A percentile compares a stretch with the other conserved stretches of the same genome.
Conservation (phyloP, 2,113 vertebrate genomes). For the Vombatus ursinus region DNA sequence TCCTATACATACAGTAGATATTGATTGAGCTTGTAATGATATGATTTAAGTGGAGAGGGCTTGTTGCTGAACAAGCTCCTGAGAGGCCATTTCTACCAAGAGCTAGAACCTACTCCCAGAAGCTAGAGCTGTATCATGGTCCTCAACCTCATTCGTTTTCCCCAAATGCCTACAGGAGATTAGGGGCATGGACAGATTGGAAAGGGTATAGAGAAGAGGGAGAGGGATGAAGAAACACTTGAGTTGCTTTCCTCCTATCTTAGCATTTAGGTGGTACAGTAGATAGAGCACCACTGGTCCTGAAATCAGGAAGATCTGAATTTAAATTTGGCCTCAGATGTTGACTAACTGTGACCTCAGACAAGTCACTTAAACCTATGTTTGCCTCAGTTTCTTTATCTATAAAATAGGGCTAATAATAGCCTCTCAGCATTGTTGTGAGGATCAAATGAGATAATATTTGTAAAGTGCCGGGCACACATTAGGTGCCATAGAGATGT, state of each 20-base stretch:
- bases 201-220: not conserved
- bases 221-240: slow-evolving; percentile 4
- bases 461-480: not conserved
- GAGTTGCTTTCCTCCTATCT: not conserved
- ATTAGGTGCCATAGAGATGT: not conserved
- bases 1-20: not conserved
- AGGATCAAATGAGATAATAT: not conserved
- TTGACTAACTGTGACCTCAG: not conserved
- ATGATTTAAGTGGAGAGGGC: not conserved
- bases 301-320: not conserved
- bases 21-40: not conserved
- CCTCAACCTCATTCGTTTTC: not conserved
- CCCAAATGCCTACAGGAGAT: not conserved
- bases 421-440: not conserved
- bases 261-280: not conserved
- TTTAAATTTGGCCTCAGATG: not conserved
- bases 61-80: not conserved
- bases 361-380: not conserved
- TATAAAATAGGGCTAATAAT: not conserved
- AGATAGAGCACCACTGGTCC: no score
- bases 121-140: not conserved
- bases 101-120: not conserved
- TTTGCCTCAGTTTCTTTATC: not conserved
- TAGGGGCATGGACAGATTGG: not conserved
- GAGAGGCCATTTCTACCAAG: not conserved